phyloP scores from a whole-genome alignment of 2,888 invertebrate genomes.

The Macrostomum cliftonense region DNA sequence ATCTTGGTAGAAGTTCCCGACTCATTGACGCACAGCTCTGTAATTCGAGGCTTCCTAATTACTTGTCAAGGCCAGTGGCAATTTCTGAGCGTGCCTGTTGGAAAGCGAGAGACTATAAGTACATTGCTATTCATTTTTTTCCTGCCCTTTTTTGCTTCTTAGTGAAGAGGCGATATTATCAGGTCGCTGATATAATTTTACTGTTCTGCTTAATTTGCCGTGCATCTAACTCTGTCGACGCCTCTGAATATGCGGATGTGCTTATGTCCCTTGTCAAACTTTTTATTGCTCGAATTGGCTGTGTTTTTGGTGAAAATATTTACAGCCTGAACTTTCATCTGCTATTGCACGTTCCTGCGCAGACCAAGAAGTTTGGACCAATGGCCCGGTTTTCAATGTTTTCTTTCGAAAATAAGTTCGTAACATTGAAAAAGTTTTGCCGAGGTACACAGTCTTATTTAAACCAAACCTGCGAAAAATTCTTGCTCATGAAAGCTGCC shows the following conservation, averaged over 20 bases:
- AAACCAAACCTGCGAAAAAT: not conserved
- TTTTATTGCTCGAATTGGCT: not conserved
- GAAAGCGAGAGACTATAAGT: not conserved
- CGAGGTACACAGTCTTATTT: not conserved
- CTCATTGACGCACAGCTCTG: not conserved
- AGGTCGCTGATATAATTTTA: not conserved
- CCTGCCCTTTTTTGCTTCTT: not conserved
- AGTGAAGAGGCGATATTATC: not conserved
- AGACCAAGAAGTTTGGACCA: not conserved
- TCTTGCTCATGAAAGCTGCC: not conserved
- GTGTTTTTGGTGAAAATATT: not conserved
- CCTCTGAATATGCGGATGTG: not conserved
- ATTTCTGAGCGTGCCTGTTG: not conserved
- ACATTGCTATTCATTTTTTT: not conserved
- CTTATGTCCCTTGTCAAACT: not conserved
- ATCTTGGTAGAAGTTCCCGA: not conserved
- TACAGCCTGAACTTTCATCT: not conserved
- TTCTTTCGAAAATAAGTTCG: not conserved
- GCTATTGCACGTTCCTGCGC: not conserved
- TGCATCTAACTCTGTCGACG: not conserved
- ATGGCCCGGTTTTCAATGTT: not conserved
- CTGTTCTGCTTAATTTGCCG: not conserved
- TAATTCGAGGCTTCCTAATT: not conserved
- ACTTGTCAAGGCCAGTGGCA: not conserved
- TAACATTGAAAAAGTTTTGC: not conserved